Conservation (phyloP, 1,140 invertebrate species). For the Drosophila sulfurigaster region DNA sequence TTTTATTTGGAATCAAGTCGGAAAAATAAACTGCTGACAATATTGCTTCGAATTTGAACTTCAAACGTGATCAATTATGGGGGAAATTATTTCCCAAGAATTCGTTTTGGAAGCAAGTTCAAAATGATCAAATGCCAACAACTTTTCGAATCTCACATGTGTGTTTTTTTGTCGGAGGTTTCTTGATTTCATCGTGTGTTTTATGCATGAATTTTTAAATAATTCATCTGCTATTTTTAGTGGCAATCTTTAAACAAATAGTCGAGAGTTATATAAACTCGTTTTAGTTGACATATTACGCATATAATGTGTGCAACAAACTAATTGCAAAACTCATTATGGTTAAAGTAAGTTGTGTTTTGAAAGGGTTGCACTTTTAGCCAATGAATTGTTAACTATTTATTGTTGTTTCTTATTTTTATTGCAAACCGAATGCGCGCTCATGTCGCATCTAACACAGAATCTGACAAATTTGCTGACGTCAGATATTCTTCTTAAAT, state of each 20-base stretch:
- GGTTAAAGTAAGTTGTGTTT: constrained; percentile 4
- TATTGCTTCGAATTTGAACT: background rate
- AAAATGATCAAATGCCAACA: background rate
- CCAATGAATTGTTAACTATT: background rate
- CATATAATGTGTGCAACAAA: background rate
- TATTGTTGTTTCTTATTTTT: constrained; percentile 6
- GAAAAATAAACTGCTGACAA: background rate
- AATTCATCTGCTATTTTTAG: constrained; percentile 8
- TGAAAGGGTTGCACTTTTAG: background rate
- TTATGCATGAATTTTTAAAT: constrained; percentile 1
- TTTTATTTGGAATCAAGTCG: background rate
- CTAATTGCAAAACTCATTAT: constrained; percentile 17
- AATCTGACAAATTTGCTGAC: constrained; percentile 37
- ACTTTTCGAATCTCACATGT: background rate
- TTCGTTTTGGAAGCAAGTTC: background rate
- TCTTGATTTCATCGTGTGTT: background rate
- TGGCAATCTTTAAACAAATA: background rate
- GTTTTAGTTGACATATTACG: constrained; percentile 3
- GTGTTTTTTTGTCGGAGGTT: background rate
- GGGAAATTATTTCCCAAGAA: background rate
- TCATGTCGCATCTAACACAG: background rate
- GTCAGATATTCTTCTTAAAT: constrained; percentile 20
- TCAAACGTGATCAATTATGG: background rate
- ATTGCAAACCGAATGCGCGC: background rate
- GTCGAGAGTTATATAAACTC: background rate